These are phyloP conservation scores for Ferrisia virgata DNA, from an alignment of 2,888 invertebrate species.

Conservation along the genomic window DNA sequence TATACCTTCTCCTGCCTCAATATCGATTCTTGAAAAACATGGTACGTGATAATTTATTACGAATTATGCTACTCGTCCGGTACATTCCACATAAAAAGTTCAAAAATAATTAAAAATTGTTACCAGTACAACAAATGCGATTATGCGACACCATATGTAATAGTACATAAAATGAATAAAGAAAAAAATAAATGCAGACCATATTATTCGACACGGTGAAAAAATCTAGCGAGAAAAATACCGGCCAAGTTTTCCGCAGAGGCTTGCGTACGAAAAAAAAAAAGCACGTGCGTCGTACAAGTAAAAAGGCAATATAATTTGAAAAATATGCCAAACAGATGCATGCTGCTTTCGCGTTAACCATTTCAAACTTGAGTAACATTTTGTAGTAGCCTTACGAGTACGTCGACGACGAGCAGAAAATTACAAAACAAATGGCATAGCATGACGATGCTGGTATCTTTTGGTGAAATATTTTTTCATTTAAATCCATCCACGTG, in stretches of 20 bases:
- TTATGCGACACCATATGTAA: neutral
- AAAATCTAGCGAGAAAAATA: neutral
- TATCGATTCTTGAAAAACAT: no score
- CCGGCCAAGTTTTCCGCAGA: neutral
- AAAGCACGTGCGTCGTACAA: neutral
- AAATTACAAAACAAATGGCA: conserved; percentile 5
- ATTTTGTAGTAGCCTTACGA: neutral
- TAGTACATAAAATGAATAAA: neutral
- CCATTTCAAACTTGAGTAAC: neutral
- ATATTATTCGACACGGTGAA: neutral
- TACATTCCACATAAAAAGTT: no score
- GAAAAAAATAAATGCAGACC: neutral
- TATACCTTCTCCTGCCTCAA: no score
- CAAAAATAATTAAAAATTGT: no score
- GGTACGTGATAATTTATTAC: no score
- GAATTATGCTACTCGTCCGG: no score
- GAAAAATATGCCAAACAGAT: conserved; percentile 3
- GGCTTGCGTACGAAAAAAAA: neutral
- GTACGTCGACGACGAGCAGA: neutral
- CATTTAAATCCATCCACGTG: neutral
- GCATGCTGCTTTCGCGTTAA: neutral
- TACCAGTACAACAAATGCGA: neutral
- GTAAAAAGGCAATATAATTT: neutral
- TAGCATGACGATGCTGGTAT: no score
- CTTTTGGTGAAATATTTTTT: neutral